These are phyloP conservation scores for Drosophila anceps DNA, from an alignment of 2,888 invertebrate genomes.

Conservation along the genomic window DNA sequence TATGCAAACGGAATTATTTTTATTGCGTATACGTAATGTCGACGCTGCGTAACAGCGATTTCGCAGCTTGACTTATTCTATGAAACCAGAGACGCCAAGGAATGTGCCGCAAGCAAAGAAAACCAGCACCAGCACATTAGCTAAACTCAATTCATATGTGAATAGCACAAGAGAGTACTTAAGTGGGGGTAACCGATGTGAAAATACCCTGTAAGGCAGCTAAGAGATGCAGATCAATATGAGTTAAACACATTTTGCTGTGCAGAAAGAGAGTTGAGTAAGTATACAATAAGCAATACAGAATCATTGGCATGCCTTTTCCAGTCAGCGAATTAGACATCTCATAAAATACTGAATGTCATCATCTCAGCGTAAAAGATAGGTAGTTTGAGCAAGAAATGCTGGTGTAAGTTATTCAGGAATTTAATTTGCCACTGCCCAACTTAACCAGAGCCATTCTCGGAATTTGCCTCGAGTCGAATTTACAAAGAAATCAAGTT, in stretches of 20 bases:
- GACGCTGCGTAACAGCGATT: constrained; percentile 54
- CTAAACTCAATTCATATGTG: constrained; percentile 19
- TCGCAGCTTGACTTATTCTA: constrained; percentile 48
- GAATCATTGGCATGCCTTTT: too few species aligned
- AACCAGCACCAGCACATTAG: constrained; percentile 5
- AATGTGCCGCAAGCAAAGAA: not conserved
- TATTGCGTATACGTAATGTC: constrained; percentile 27
- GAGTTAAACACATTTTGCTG: not conserved
- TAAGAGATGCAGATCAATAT: too few species aligned
- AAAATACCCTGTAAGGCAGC: constrained; percentile 1
- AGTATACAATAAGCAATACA: not conserved
- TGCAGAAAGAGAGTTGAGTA: not conserved
- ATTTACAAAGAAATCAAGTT: not conserved
- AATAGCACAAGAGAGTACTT: not conserved
- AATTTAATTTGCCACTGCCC: not conserved
- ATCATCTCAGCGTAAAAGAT: not conserved
- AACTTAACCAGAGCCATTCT: not conserved
- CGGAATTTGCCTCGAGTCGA: constrained; percentile 1
- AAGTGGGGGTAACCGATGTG: not conserved
- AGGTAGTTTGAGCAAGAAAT: not conserved
- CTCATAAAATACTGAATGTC: not conserved
- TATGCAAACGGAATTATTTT: constrained; percentile 56
- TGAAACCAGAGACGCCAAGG: constrained; percentile 1
- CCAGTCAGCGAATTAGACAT: not conserved
- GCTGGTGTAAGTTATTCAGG: not conserved